Evolutionary conservation across 2,113 vertebrate genomes (phyloP), one percentile per base, ranked within the genome.

Genomic region (Macrotus californicus): DNA sequence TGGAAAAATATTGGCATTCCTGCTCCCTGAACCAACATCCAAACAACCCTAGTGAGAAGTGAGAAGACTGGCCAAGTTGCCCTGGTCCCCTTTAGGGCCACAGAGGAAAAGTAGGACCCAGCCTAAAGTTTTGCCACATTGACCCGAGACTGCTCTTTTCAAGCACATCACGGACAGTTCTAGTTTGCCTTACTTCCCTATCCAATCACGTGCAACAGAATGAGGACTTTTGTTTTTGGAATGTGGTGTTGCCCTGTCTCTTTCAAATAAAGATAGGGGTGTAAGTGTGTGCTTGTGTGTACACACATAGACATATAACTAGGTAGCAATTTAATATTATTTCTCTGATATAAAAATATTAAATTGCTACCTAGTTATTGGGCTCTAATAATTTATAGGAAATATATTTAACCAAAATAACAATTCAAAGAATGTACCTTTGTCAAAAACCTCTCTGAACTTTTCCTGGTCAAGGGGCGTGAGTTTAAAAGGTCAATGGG

Each of bases 1-100:
- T 97, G 4, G 91, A 97, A 88, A 96, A 96, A 7, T 48, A n/a
- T 26, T 92, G 89, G 43, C 66, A 16, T 34, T 80, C 93, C 94
- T 54, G 76, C 21, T 90, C 7, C 22, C 59, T 6, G n/a, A 36
- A n/a, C 59, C 83, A 91, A 41, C 66, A 85, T 34, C n/a, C 36
- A 73, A 0, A 0, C 26, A 70, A 77, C 43, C n/a, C 85, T 12
- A 39, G 41, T 52, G 59, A 3, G 2, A 96, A 93, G 75, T 86
- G n/a, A 93, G 82, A 77, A 87, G 13, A 14, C 80, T 73, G 34
- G 24, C 79, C 41, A 95, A 31, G 31, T 94, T 66, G 64, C 54
- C 31, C 1, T n/a, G 22, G 34, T 84, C 59, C 36, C 48, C 52
- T 39, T 75, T 36, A 50, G 70, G 50, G 29, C 46, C 39, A 52